Percentiles rank a stretch among this genome's conserved stretches.
Evolutionary conservation across 2,797 vertebrate species (phyloP).

Genomic region (Arvicola amphibius): DNA sequence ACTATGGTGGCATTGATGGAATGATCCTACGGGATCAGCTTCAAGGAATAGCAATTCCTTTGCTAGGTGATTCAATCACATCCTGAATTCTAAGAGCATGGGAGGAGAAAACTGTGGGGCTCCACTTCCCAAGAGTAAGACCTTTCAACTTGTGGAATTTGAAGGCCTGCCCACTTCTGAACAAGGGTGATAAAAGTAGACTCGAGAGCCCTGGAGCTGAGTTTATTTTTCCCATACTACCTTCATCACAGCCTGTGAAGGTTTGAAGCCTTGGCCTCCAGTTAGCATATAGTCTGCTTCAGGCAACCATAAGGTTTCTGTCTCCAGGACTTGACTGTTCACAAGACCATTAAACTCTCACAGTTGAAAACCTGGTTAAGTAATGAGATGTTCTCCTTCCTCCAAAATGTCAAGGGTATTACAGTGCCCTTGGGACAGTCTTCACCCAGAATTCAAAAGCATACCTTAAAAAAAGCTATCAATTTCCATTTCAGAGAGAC

Average conservation of each 20-base stretch:
- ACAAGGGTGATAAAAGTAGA: not conserved
- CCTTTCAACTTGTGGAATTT: not conserved
- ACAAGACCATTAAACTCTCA: not conserved
- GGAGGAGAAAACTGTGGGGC: not conserved
- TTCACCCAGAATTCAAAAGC: not conserved
- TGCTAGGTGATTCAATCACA: not conserved
- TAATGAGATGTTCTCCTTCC: not conserved
- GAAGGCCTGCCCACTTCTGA: not conserved
- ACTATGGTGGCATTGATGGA: not conserved
- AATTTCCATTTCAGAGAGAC: not conserved
- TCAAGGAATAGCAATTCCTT: not conserved
- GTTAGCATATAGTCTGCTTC: not conserved
- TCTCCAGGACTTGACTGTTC: not conserved
- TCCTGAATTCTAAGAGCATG: not conserved
- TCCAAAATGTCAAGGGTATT: not conserved
- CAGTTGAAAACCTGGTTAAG: not conserved
- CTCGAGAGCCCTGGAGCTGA: not conserved
- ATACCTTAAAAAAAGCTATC: not conserved
- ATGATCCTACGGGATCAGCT: not conserved
- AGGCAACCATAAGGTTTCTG: not conserved
- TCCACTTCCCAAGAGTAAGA: not conserved
- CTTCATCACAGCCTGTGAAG: not conserved
- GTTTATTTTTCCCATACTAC: not conserved
- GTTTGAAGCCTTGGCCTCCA: not conserved
- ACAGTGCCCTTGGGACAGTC: not conserved